phyloP scores from a whole-genome alignment of 2,797 vertebrate species.

The Streptopelia turtur region DNA sequence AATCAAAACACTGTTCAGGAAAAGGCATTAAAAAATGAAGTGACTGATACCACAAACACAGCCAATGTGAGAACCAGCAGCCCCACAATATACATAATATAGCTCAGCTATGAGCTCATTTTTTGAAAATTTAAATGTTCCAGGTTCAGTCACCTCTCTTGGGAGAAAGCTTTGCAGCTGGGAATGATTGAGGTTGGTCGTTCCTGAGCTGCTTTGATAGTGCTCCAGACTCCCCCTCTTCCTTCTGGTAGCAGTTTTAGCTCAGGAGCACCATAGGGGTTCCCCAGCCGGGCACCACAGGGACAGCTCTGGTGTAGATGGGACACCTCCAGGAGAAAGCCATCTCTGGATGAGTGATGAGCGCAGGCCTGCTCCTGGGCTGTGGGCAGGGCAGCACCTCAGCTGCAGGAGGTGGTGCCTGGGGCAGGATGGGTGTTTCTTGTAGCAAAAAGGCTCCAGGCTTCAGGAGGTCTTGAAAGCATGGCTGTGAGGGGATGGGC shows the following conservation, averaged over 20 bases:
- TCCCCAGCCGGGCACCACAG: fast-evolving
- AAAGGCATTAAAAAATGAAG: fast-evolving
- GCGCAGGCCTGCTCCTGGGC: fast-evolving
- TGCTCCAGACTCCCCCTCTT: background rate
- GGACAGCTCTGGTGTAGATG: background rate
- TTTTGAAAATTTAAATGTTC: background rate
- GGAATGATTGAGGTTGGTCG: fast-evolving
- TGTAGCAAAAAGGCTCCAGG: background rate
- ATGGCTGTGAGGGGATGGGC: fast-evolving
- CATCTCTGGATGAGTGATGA: fast-evolving
- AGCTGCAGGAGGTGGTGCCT: background rate
- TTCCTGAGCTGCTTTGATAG: background rate
- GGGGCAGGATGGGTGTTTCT: background rate
- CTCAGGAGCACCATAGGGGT: fast-evolving
- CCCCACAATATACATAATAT: background rate
- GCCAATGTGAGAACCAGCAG: background rate
- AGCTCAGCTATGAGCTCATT: background rate
- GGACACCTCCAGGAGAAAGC: background rate
- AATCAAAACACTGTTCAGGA: background rate
- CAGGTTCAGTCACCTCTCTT: background rate
- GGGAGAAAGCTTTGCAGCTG: background rate
- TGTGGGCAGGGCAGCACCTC: background rate
- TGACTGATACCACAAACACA: background rate
- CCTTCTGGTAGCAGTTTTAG: background rate
- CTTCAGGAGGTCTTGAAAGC: background rate